Percentiles rank a stretch among this genome's conserved stretches.
Conservation (phyloP, 2,888 invertebrate species). For the Pammene aurita region DNA sequence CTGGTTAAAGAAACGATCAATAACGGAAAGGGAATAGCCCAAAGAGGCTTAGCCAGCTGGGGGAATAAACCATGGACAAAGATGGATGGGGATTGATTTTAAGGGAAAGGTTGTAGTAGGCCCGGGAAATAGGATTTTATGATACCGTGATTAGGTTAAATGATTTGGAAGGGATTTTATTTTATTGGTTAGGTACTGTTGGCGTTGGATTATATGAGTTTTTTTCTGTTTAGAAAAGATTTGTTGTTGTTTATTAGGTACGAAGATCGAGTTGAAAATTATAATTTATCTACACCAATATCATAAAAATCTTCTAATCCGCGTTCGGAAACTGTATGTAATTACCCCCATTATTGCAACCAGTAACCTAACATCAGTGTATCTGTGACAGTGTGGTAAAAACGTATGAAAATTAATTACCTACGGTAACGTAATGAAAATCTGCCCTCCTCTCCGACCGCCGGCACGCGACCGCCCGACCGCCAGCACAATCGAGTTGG, state of each 20-base stretch:
- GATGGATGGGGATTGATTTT: constrained; percentile 14
- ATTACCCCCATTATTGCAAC: too few species aligned
- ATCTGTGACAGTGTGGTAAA: too few species aligned
- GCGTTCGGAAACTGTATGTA: too few species aligned
- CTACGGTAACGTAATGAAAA: too few species aligned
- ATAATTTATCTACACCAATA: too few species aligned
- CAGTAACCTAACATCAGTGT: too few species aligned
- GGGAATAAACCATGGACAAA: constrained; percentile 13
- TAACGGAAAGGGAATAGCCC: background rate
- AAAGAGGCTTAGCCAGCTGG: constrained; percentile 1
- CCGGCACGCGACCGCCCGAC: too few species aligned
- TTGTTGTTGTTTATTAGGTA: too few species aligned
- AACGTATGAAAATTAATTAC: too few species aligned
- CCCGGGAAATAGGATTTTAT: constrained; percentile 7
- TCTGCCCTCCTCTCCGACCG: too few species aligned
- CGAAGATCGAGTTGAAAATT: background rate
- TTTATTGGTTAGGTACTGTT: constrained; percentile 3
- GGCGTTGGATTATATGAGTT: background rate
- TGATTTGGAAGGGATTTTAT: constrained; percentile 12
- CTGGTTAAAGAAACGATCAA: background rate
- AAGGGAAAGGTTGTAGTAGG: constrained; percentile 6
- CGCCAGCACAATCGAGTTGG: too few species aligned
- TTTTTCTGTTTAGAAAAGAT: background rate
- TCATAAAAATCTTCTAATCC: too few species aligned
- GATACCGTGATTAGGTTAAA: constrained; percentile 5